A percentile compares a stretch with the other conserved stretches of the same genome.
Conservation (phyloP, 1,140 invertebrate species). For the Zelostemma sp. region DNA sequence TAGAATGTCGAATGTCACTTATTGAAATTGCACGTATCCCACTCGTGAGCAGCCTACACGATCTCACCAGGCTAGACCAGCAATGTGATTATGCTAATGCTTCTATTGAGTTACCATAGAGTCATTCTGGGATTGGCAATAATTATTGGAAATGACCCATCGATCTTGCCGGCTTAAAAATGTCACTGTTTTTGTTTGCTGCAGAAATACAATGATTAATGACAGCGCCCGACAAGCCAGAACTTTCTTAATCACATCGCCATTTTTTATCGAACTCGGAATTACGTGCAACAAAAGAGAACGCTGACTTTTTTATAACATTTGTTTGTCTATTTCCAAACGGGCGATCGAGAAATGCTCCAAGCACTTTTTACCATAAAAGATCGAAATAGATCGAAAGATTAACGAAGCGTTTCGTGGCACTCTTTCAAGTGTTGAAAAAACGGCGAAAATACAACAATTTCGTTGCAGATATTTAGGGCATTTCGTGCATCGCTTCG, state of each 20-base stretch:
- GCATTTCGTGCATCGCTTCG: too few relatives aligned
- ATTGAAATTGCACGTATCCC: slow-evolving; percentile 35
- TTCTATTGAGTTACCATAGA: slow-evolving; percentile 41
- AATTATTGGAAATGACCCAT: slow-evolving; percentile 51
- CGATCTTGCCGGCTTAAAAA: slow-evolving; percentile 48
- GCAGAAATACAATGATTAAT: slow-evolving; percentile 1
- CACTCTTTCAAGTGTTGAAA: too few relatives aligned
- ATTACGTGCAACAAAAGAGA: too few relatives aligned
- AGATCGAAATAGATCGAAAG: too few relatives aligned
- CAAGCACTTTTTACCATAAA: too few relatives aligned
- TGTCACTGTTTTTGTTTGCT: slow-evolving; percentile 17
- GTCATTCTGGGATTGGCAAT: slow-evolving; percentile 40
- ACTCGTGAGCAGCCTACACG: slow-evolving; percentile 48
- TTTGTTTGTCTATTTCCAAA: too few relatives aligned
- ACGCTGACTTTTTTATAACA: too few relatives aligned
- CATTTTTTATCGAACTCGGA: too few relatives aligned
- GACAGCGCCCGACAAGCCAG: not conserved
- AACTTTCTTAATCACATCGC: not conserved
- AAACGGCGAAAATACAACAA: too few relatives aligned
- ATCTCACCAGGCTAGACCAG: slow-evolving; percentile 33
- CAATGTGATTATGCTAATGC: slow-evolving; percentile 54
- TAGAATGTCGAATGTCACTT: slow-evolving; percentile 35
- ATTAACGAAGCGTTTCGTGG: too few relatives aligned
- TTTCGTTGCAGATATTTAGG: too few relatives aligned
- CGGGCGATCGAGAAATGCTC: too few relatives aligned